Conservation (phyloP, 2,888 invertebrate genomes). For the Drosophila leonis region DNA sequence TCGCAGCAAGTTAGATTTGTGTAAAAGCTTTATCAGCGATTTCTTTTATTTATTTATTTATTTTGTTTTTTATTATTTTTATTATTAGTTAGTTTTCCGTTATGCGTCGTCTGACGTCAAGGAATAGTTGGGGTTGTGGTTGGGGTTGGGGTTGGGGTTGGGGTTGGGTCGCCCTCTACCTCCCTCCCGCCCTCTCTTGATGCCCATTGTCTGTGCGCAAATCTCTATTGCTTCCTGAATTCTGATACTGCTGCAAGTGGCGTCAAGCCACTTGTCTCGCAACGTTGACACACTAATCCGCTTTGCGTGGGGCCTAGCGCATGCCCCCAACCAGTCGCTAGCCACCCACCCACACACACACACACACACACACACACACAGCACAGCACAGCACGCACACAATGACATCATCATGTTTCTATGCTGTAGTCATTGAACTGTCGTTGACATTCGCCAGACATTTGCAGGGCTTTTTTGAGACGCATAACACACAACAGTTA, state of each 20-base stretch:
- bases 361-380: conserved; percentile 25
- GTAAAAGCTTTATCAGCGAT: neutral
- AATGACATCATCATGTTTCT: conserved; percentile 45
- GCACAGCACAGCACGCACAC: conserved; percentile 10
- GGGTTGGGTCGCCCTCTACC: neutral
- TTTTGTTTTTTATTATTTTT: neutral
- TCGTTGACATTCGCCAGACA: conserved; percentile 54
- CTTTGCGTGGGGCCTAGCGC: conserved; percentile 50
- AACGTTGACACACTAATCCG: conserved; percentile 72
- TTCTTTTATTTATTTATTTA: neutral
- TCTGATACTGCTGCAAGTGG: conserved; percentile 65
- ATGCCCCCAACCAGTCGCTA: neutral
- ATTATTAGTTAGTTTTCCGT: neutral
- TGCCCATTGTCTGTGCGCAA: conserved; percentile 51
- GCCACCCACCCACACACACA: conserved; percentile 19
- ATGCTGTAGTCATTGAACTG: conserved; percentile 55
- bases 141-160: neutral
- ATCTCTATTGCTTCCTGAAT: conserved; percentile 81
- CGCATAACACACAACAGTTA: no score
- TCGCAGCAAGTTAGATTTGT: neutral
- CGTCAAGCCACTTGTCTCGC: conserved; percentile 39
- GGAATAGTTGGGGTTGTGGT: neutral
- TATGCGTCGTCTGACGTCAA: conserved; percentile 38
- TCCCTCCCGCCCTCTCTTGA: neutral
- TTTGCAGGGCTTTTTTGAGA: conserved; percentile 47